Percentiles rank a stretch among this genome's conserved stretches.
These are phyloP conservation scores for Lepilemur ruficaudatus DNA, from an alignment of 2,797 vertebrate genomes.

Conservation along the genomic window DNA sequence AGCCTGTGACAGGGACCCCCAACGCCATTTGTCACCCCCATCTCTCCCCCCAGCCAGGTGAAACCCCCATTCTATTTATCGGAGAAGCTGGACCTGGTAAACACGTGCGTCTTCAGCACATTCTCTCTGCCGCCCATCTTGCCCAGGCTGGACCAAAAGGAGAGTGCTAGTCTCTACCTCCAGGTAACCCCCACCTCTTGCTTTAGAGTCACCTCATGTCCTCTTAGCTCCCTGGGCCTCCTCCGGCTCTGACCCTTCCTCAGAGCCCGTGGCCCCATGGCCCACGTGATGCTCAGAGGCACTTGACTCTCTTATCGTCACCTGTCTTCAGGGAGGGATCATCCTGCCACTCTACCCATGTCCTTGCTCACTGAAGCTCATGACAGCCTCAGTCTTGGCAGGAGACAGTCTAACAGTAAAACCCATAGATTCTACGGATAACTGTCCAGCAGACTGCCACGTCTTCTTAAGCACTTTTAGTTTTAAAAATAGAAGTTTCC, in stretches of 20 bases:
- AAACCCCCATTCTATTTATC: conserved; percentile 20
- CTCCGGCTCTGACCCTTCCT: no score
- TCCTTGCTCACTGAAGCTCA: not conserved
- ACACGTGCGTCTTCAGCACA: not conserved
- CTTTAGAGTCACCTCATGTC: not conserved
- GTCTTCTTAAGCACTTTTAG: not conserved
- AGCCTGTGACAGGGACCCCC: not conserved
- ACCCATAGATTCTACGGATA: not conserved
- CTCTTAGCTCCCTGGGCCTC: not conserved
- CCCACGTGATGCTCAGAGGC: not conserved
- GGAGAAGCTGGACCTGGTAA: conserved; percentile 63
- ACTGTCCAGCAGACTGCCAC: not conserved
- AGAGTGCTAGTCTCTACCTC: conserved; percentile 22
- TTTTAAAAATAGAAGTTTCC: not conserved
- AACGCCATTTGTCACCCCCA: fast-evolving
- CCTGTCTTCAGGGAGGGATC: not conserved
- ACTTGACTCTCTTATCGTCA: not conserved
- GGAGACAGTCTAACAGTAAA: not conserved
- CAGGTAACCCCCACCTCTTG: conserved; percentile 22
- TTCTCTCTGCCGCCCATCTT: conserved; percentile 47
- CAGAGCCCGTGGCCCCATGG: not conserved
- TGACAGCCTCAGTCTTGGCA: not conserved
- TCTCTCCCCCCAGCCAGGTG: conserved; percentile 58
- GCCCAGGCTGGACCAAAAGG: conserved; percentile 35
- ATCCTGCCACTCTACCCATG: fast-evolving